These are phyloP conservation scores for Erethizon dorsatum DNA, from an alignment of 2,797 vertebrate genomes.

Conservation along the genomic window DNA sequence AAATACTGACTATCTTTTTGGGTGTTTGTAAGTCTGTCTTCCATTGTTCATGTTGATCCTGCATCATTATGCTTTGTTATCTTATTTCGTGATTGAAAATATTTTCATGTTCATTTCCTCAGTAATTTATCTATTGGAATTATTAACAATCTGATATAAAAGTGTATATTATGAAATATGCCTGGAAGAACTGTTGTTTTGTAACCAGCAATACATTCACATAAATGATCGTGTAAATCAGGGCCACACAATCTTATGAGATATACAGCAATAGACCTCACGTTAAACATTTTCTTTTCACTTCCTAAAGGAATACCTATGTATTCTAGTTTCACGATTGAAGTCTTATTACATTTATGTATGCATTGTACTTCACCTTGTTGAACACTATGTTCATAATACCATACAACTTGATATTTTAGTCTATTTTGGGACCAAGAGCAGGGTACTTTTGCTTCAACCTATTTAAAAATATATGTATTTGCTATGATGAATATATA, in stretches of 20 bases:
- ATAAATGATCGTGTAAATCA: background rate
- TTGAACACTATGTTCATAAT: background rate
- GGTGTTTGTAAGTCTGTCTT: background rate
- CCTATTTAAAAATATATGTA: background rate
- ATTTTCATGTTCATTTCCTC: background rate
- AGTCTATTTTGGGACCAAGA: background rate
- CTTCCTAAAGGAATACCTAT: background rate
- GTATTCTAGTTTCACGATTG: background rate
- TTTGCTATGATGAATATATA: background rate
- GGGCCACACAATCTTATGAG: background rate
- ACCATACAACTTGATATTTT: background rate
- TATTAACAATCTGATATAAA: background rate
- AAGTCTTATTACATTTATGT: background rate
- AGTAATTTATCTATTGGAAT: background rate
- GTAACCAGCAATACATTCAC: background rate
- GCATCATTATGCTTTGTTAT: background rate
- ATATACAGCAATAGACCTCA: background rate
- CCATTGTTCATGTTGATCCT: background rate
- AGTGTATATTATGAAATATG: background rate
- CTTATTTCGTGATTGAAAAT: background rate
- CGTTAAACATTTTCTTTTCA: background rate
- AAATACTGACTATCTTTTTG: background rate
- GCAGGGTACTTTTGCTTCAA: background rate
- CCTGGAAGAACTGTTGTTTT: background rate
- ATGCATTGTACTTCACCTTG: background rate